A percentile compares a stretch with the other conserved stretches of the same genome.
Evolutionary conservation across 2,888 invertebrate species (phyloP).

Genomic region (Dusona sp.): DNA sequence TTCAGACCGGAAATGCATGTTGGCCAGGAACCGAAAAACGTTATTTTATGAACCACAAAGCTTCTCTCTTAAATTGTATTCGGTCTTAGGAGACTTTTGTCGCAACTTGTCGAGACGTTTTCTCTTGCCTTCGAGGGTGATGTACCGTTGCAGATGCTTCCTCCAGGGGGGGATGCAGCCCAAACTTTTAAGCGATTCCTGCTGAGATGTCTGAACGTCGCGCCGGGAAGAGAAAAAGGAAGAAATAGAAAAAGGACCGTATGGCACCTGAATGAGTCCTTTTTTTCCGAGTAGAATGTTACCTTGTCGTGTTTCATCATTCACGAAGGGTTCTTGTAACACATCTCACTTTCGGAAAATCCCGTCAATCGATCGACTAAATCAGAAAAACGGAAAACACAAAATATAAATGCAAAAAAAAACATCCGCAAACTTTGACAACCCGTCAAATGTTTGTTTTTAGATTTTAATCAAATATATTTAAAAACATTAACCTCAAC

Average conservation of each 20-base stretch:
- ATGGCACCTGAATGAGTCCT: slow-evolving; percentile 59
- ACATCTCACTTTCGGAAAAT: slow-evolving; percentile 56
- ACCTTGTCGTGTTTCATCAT: slow-evolving; percentile 45
- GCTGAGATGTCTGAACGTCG: slow-evolving; percentile 69
- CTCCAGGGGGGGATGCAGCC: slow-evolving; percentile 43
- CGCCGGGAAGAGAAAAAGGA: slow-evolving; percentile 14
- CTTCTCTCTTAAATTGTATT: neutral
- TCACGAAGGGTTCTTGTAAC: slow-evolving; percentile 15
- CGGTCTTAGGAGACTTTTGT: neutral
- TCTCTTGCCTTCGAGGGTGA: neutral
- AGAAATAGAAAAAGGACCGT: slow-evolving; percentile 27
- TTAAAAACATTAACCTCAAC: neutral
- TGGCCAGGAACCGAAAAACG: slow-evolving; percentile 33
- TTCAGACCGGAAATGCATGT: neutral
- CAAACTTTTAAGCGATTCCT: slow-evolving; percentile 61
- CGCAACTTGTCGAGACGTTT: slow-evolving; percentile 33
- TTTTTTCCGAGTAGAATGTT: slow-evolving; percentile 49
- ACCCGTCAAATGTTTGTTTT: neutral
- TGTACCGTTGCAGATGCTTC: slow-evolving; percentile 63
- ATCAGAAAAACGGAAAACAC: neutral
- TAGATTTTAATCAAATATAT: neutral
- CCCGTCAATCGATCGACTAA: slow-evolving; percentile 16
- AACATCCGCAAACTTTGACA: neutral
- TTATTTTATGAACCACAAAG: slow-evolving; percentile 44
- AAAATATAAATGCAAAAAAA: neutral